phyloP scores from a whole-genome alignment of 2,113 vertebrate genomes.

The Promerops cafer region DNA sequence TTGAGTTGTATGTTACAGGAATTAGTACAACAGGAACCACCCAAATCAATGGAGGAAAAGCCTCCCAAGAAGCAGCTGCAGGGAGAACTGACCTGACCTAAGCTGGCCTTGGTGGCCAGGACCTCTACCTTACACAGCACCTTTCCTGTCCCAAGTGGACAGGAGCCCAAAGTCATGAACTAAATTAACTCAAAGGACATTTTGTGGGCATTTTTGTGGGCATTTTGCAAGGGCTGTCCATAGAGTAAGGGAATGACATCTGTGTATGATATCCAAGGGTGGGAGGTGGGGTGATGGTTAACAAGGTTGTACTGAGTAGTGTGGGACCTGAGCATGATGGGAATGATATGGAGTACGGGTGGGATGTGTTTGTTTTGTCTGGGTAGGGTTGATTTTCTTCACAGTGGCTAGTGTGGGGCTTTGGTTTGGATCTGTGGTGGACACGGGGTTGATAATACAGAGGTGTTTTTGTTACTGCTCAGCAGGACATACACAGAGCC shows the following conservation, averaged over 20 bases:
- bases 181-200: neutral
- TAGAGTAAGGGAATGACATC: neutral
- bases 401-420: neutral
- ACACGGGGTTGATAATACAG: neutral
- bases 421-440: neutral
- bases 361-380: neutral
- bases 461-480: neutral
- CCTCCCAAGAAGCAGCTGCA: neutral
- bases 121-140: neutral
- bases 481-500: neutral
- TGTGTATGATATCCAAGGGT: neutral
- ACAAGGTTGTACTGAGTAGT: neutral
- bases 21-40: neutral
- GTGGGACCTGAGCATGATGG: neutral
- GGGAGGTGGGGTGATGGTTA: neutral
- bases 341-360: fast-evolving
- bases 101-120: neutral
- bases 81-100: neutral
- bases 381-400: neutral
- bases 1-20: neutral
- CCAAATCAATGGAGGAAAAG: neutral
- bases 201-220: too few species aligned
- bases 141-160: neutral
- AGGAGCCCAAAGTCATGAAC: neutral
- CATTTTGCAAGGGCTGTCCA: neutral